Evolutionary conservation across 2,888 invertebrate genomes (phyloP), one percentile per base, ranked within the genome.

Genomic region (Pimpla rufipes): DNA sequence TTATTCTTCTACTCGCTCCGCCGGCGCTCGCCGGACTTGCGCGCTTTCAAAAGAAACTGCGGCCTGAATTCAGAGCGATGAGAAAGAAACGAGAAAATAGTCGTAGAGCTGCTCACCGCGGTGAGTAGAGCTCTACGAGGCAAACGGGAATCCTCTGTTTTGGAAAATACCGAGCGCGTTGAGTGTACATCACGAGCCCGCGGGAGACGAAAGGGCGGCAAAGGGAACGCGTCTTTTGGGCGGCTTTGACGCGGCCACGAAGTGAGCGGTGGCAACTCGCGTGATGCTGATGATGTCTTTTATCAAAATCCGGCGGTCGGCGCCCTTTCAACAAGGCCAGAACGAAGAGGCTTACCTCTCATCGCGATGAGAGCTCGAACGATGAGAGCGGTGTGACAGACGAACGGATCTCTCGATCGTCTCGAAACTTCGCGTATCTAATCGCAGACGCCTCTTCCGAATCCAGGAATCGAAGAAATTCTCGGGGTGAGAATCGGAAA

Each of bases 11-110:
- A n/a, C n/a, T 55, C 55, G 55, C 21, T 55, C 21, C 21, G 52
- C 11, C 8, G 21, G 21, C 18, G 52, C 52, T 55, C 23, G 11
- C 23, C 13, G 13, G 50, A 50, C n/a, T 13, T 29, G 4, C 55
- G 13, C 55, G 11, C 13, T 55, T 55, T 55, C 11, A 55, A 55
- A 55, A 23, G 55, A 55, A 55, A 55, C 13, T 7, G 23, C 16
- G 47, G 16, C 55, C 3, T 75, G 75, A 66, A 75, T 75, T 42
- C 42, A 55, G 55, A 23, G 55, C 23, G 42, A 75, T 52, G 64
- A 8, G 64, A 23, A 13, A 23, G 55, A 55, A 11, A 55, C 21
- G 55, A 55, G 23, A 52, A 21, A 21, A 21, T 52, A 29, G 29
- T 2, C 29, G 29, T 5, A n/a, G n/a, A n/a, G 29, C 11, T n/a